Evolutionary conservation across 2,797 vertebrate species (phyloP), one percentile per base, ranked within the genome.

Genomic region (Sebastolobus alascanus): DNA sequence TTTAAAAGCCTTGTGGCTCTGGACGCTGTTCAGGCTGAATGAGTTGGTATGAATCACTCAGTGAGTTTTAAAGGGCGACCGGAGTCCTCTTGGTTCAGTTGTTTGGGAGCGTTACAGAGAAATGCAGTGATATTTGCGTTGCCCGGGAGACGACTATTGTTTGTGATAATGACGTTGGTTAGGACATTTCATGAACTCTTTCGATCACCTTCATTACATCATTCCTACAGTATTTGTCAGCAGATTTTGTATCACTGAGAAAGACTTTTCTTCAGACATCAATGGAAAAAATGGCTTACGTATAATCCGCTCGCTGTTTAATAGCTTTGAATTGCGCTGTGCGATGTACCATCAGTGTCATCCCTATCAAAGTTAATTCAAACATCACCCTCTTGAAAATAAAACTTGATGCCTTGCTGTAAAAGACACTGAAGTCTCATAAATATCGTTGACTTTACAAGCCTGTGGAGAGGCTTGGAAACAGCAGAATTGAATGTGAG

Each of bases 371-470:
- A 61, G 64, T 60, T 68, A 33, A 84, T 80, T 89, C 89, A 89
- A 89, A 88, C 85, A 91, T 88, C 89, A 79, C 88, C 86, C 82
- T 73, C 83, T 75, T 59, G 73, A 82, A 82, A 82, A 87, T 66
- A 82, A 88, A 89, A 88, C 66, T 22, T 43, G 74, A 80, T 68
- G 59, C 75, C n/a, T 20, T 38, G 75, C 73, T 61, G 50, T 77
- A 77, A 92, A 85, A 64, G 38, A 55, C 27, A 37, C 46, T 37
- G 65, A 75, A 64, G 78, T 68, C 76, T 75, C 77, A 67, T 93
- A 94, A 93, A 95, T 89, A 84, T 73, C 6, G 25, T 33, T 84
- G 91, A 92, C 88, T 84, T 93, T 93, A 92, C 68, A 90, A 91
- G 90, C 52, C 65, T 22, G 68, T 27, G 71, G 84, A 89, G 84